Conservation (phyloP, 2,888 invertebrate genomes). For the Oscheius sp. region DNA sequence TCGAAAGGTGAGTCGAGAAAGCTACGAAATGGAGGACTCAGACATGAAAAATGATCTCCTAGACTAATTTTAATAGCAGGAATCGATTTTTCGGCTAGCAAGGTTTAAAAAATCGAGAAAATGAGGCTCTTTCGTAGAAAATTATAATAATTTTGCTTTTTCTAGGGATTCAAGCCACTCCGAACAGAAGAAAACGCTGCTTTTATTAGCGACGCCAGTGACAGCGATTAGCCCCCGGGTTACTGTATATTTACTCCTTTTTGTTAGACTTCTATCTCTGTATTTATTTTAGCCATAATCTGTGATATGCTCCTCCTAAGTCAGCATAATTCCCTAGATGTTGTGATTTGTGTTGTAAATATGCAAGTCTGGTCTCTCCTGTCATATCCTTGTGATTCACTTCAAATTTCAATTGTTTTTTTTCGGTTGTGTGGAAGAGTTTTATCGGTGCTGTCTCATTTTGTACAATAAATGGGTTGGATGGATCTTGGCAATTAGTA, state of each 20-base stretch:
- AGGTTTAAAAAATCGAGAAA: no score
- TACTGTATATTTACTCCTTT: not conserved
- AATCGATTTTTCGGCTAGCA: no score
- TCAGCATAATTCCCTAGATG: not conserved
- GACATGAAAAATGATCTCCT: no score
- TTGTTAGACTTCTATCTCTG: not conserved
- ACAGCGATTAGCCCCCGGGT: constrained; percentile 38
- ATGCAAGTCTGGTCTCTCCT: no score
- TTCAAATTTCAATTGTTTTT: no score
- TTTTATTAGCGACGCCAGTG: constrained; percentile 49
- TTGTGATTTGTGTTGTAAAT: constrained; percentile 8
- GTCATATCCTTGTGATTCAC: constrained; percentile 1
- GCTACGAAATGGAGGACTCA: no score
- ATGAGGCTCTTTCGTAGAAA: no score
- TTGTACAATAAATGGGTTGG: no score
- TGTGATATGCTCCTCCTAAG: constrained; percentile 8
- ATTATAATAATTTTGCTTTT: not conserved
- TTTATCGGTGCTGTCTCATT: no score
- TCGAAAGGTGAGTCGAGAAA: constrained; percentile 31
- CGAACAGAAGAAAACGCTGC: constrained; percentile 54
- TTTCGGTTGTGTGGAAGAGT: no score
- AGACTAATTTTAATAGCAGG: no score
- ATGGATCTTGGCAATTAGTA: no score
- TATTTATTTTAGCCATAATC: constrained; percentile 4
- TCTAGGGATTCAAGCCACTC: constrained; percentile 66